Evolutionary conservation across 2,888 invertebrate genomes (phyloP), one percentile per base, ranked within the genome.

Genomic region (Steinernema hermaphroditum): DNA sequence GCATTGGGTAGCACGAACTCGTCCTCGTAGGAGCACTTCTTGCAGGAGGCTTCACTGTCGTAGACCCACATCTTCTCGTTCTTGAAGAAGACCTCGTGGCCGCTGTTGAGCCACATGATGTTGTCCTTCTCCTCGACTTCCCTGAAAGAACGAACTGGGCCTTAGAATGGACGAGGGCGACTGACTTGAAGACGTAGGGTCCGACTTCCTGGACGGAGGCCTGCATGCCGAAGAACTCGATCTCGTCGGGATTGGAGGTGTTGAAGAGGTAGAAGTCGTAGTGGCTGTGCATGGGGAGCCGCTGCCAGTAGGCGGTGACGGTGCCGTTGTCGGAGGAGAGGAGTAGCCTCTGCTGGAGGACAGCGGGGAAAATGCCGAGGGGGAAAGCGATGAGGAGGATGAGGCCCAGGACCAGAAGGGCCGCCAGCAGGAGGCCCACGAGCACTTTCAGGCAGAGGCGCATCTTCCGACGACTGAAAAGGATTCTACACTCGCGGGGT

Each of bases 1-100:
- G 68, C 75, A 41, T 74, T 74, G 29, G 74, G 74, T 14, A 73
- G 34, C 22, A 29, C 24, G 19, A 74, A 46, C 16, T 29, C 27
- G 68, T 74, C 74, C 29, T 75, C 43, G 44, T 75, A 57, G 29
- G 41, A 22, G 50, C 74, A 73, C 1, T n/a, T 19, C 16, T 44
- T 43, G 41, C 74, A 72, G 2, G 74, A 74, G 22, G 24, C 0
- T 8, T 69, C 68, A 9, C 70, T 32, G 29, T 68, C 49, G 69
- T 54, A 76, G 9, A 76, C 57, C 75, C 75, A 76, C 22, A 46
- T 70, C 43, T 72, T 73, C 34, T 49, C 9, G 29, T 54, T 57
- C 50, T 72, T 37, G 57, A 50, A 73, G 29, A 29, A 27, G 22
- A 73, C 70, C 8, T 24, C 41, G 12, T 72, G 22, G 32, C 12